Conservation (phyloP, 2,888 invertebrate genomes). For the Dryococelus australis region DNA sequence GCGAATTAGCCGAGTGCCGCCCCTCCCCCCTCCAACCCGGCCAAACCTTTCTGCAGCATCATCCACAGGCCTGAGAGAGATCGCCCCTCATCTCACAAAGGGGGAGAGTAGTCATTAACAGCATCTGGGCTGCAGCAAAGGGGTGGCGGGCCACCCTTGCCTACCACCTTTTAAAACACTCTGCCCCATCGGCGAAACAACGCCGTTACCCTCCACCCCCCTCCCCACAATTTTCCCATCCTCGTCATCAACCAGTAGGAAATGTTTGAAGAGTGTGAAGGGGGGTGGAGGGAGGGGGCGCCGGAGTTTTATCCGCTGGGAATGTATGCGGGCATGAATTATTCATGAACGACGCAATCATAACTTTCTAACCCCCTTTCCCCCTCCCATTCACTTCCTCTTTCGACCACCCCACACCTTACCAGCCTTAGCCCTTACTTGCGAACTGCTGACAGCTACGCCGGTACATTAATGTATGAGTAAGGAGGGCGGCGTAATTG, state of each 20-base stretch:
- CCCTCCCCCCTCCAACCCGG: too few species aligned
- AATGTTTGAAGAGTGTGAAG: too few species aligned
- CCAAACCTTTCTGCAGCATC: too few species aligned
- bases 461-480: not conserved
- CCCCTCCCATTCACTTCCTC: not conserved
- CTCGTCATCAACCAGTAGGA: not conserved
- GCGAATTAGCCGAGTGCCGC: too few species aligned
- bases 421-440: not conserved
- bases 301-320: not conserved
- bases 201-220: not conserved
- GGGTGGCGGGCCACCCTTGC: not conserved
- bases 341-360: constrained; percentile 10
- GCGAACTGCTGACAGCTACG: not conserved
- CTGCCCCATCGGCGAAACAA: not conserved
- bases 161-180: not conserved
- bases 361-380: not conserved
- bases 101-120: not conserved
- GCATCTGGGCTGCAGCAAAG: not conserved
- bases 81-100: not conserved
- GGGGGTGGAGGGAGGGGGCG: not conserved
- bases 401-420: not conserved
- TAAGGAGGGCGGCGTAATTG: not conserved
- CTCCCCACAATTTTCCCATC: not conserved
- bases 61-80: too few species aligned
- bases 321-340: not conserved